These are phyloP conservation scores for Onthophagus taurus DNA, from an alignment of 1,140 invertebrate genomes.

Conservation along the genomic window DNA sequence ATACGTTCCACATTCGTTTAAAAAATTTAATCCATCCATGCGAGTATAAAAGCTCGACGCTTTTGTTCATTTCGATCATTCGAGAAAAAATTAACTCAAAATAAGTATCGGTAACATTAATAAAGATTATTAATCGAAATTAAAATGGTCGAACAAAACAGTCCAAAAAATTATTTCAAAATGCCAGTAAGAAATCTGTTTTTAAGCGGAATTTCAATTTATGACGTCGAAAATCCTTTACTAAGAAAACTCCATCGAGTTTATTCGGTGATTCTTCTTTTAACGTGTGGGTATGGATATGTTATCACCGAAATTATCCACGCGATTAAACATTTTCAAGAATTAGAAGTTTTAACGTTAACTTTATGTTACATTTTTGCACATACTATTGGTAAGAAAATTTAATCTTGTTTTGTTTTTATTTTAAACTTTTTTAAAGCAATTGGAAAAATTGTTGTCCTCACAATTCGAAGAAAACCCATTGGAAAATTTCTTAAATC, in stretches of 20 bases:
- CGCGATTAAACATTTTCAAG: neutral
- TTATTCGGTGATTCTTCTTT: constrained; percentile 2
- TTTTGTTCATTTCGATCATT: no score
- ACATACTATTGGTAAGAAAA: constrained; percentile 2
- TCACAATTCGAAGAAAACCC: neutral
- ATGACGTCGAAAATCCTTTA: neutral
- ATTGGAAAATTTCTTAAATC: constrained; percentile 1
- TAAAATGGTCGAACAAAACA: no score
- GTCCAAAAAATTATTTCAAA: constrained; percentile 1
- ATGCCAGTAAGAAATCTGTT: neutral
- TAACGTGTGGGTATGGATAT: neutral
- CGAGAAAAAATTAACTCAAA: no score
- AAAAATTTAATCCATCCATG: no score
- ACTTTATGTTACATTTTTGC: constrained; percentile 6
- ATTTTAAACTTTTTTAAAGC: neutral
- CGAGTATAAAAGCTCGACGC: no score
- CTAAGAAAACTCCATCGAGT: neutral
- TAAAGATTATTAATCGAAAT: no score
- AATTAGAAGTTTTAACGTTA: constrained; percentile 7
- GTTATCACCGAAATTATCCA: constrained; percentile 2
- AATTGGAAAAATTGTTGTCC: neutral
- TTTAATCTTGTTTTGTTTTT: neutral
- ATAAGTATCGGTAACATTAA: no score
- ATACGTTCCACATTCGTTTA: no score
- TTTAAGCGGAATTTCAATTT: neutral